Base-by-base conservation (phyloP, 2,797 vertebrate genomes). In the Karalla daura region DNA sequence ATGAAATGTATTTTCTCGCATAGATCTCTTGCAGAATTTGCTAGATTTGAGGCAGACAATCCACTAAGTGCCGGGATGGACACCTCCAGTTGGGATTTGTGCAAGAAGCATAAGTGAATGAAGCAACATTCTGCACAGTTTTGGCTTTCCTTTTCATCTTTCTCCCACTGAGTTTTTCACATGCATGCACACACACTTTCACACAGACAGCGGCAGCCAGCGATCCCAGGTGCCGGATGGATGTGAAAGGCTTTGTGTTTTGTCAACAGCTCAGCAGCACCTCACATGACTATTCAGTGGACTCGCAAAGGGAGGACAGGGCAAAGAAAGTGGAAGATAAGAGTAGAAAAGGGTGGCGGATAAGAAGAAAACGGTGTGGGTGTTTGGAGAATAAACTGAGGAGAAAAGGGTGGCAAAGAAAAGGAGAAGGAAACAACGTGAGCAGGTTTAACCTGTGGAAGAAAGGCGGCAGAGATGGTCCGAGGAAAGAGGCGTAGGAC, bases 211-310 rank as follows among this genome's bases (percentile, higher is more conserved):
- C 50, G 54, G 61, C 32, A 63, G 70, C 63, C 76, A 70, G 53
- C 8, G 61, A 63, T 71, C 53, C 76, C 84, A 89, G 88, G 87
- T 90, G 85, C 73, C 59, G 78, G 78, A 74, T 86, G 67, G 64
- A 85, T 75, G 79, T 76, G 78, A 79, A 85, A 70, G 59, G 66
- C 76, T 71, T 81, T 79, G 76, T 89, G 80, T 92, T 89, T 83
- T 84, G 85, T 86, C 83, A 90, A 88, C 82, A 90, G 76, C 70
- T 61, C 70, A 76, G 64, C 81, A 74, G 63, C 80, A 83, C 81
- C 82, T 90, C 84, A 77, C 81, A 81, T 83, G 77, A 85, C 83
- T 70, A 43, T 67, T 53, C 43, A 21, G 49, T 30, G 70, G 54
- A 66, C 71, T 79, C 75, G 40, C 25, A 37, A 43, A 41, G 63